Percentiles rank a stretch among this genome's conserved stretches.
phyloP scores from a whole-genome alignment of 2,797 vertebrate genomes.

The Melanogrammus aeglefinus region DNA sequence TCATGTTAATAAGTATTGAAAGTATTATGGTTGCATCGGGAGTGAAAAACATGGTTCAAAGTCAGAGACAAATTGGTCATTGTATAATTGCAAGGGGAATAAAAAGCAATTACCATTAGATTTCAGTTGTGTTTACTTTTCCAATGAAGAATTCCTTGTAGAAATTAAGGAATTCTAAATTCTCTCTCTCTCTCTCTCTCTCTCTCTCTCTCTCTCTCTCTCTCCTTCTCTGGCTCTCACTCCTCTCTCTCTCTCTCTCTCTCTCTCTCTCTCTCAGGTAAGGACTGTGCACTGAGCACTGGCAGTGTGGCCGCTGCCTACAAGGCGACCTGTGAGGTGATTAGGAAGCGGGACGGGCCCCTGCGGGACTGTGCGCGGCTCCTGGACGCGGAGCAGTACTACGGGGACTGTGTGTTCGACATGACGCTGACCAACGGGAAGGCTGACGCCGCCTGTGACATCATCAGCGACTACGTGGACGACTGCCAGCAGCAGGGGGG shows the following conservation, averaged over 20 bases:
- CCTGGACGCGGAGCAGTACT: slow-evolving; percentile 5
- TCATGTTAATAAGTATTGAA: neutral
- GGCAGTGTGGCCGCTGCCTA: neutral
- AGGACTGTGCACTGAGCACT: neutral
- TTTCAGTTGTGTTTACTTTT: neutral
- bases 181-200: neutral
- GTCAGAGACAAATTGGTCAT: neutral
- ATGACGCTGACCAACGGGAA: neutral
- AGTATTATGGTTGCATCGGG: neutral
- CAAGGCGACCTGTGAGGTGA: neutral
- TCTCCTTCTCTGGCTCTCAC: neutral
- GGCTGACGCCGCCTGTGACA: neutral
- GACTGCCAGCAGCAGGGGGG: slow-evolving; percentile 3
- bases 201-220: neutral
- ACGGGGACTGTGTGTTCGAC: slow-evolving; percentile 10
- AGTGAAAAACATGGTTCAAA: neutral
- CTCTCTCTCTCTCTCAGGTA: neutral
- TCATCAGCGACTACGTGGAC: slow-evolving; percentile 10
- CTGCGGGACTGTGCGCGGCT: neutral
- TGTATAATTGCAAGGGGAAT: neutral
- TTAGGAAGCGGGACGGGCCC: neutral
- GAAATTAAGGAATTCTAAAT: too few species aligned
- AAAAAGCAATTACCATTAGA: too few species aligned
- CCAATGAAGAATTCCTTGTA: too few species aligned
- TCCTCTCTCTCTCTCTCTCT: neutral